phyloP scores from a whole-genome alignment of 2,888 invertebrate genomes.

The Cremastobaeus sp. region DNA sequence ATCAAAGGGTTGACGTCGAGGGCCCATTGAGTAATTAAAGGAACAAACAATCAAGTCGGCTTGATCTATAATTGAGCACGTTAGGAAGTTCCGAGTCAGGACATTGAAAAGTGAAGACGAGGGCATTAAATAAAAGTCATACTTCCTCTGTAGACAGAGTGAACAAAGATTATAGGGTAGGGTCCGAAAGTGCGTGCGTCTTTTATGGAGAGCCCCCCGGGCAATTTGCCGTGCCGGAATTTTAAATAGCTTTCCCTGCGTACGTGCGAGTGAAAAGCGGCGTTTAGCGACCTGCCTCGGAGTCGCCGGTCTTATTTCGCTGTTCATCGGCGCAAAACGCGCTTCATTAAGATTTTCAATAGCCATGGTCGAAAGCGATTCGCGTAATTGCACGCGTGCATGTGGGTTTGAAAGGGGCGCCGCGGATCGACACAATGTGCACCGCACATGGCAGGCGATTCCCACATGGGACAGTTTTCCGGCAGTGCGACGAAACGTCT shows the following conservation, averaged over 20 bases:
- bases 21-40: not conserved
- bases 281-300: constrained; percentile 44
- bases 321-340: constrained; percentile 29
- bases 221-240: constrained; percentile 46
- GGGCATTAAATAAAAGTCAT: constrained; percentile 51
- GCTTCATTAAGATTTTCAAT: constrained; percentile 21
- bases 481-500: constrained; percentile 28
- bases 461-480: constrained; percentile 38
- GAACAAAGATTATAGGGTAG: constrained; percentile 48
- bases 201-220: constrained; percentile 44
- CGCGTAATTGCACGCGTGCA: too few species aligned
- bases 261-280: constrained; percentile 33
- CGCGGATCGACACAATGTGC: constrained; percentile 24
- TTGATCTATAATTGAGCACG: constrained; percentile 9
- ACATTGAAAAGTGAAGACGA: constrained; percentile 18
- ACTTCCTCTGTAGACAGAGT: constrained; percentile 41
- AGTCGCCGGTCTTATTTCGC: constrained; percentile 34
- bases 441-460: constrained; percentile 31
- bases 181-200: constrained; percentile 49
- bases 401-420: constrained; percentile 13
- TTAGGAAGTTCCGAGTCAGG: constrained; percentile 6
- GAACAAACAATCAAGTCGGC: constrained; percentile 13
- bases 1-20: too few species aligned
- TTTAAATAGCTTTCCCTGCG: constrained; percentile 46
- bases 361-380: constrained; percentile 1